Conservation (phyloP, 2,113 vertebrate genomes). For the Mola mola region DNA sequence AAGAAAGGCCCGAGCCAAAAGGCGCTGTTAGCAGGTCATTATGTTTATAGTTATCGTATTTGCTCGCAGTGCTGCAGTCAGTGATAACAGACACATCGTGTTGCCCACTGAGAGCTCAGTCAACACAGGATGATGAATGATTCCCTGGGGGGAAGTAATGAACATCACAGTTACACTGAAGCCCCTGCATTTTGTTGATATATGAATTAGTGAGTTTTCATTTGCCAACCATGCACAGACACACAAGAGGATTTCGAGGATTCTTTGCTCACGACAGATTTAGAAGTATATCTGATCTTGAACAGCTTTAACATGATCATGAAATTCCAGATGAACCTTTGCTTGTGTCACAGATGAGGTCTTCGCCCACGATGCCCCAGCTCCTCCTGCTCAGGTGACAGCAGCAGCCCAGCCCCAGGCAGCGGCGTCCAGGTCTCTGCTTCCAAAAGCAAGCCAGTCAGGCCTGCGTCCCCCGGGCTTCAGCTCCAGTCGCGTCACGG, state of each 20-base stretch:
- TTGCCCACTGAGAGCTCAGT: slow-evolving; percentile 46
- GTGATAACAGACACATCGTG: slow-evolving; percentile 29
- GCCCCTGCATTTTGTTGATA: slow-evolving; percentile 18
- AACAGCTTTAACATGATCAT: not conserved
- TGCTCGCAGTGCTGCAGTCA: slow-evolving; percentile 21
- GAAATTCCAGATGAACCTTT: not conserved
- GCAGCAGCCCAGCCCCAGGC: slow-evolving; percentile 72
- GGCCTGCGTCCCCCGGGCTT: slow-evolving; percentile 93
- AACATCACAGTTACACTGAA: slow-evolving; percentile 19
- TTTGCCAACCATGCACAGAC: slow-evolving; percentile 10
- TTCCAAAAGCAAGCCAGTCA: slow-evolving; percentile 88
- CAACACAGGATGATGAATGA: slow-evolving; percentile 50
- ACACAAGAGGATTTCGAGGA: slow-evolving; percentile 3
- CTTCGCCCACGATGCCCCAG: slow-evolving; percentile 25
- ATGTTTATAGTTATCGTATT: slow-evolving; percentile 40
- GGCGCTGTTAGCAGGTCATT: slow-evolving; percentile 42
- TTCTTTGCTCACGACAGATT: not conserved
- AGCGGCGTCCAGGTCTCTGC: slow-evolving; percentile 83
- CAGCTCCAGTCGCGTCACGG: slow-evolving; percentile 87
- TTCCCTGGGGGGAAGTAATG: slow-evolving; percentile 20
- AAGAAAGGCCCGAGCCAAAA: slow-evolving; percentile 30
- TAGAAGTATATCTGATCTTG: not conserved
- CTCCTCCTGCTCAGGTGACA: slow-evolving; percentile 47
- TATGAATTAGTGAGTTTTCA: slow-evolving; percentile 45
- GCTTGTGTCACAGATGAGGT: slow-evolving; percentile 56